Conservation (phyloP, 1,140 invertebrate species). For the Formica exsecta region DNA sequence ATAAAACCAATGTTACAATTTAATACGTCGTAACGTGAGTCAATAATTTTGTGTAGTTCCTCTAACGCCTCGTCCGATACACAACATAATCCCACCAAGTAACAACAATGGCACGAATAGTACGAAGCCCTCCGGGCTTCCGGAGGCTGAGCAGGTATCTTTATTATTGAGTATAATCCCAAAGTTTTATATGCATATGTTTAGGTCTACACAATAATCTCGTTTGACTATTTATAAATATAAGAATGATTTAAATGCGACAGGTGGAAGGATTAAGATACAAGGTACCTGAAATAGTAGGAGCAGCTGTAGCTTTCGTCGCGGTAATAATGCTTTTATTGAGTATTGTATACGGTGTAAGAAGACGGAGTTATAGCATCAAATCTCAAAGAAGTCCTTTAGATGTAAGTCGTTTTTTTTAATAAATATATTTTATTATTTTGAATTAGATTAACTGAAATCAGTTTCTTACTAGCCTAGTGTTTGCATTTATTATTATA, state of each 20-base stretch:
- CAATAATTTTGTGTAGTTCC: constrained; percentile 84
- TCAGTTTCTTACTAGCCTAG: constrained; percentile 6
- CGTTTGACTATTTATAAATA: neutral
- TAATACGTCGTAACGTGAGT: neutral
- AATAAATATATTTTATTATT: neutral
- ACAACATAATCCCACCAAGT: constrained; percentile 89
- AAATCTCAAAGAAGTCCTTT: constrained; percentile 70
- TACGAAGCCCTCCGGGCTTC: constrained; percentile 75
- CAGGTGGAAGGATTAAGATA: constrained; percentile 79
- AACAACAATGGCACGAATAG: constrained; percentile 83
- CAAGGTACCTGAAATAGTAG: constrained; percentile 82
- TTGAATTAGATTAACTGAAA: constrained; percentile 1
- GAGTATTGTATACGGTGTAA: constrained; percentile 78
- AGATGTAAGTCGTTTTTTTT: constrained; percentile 62
- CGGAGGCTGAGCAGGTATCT: constrained; percentile 82
- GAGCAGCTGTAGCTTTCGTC: constrained; percentile 79
- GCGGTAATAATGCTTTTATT: constrained; percentile 77
- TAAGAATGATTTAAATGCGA: constrained; percentile 9
- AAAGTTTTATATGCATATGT: neutral
- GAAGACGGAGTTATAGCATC: constrained; percentile 75
- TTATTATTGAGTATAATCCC: neutral
- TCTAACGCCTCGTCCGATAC: constrained; percentile 87
- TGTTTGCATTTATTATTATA: neutral
- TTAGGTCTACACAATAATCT: neutral
- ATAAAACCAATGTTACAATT: neutral